Evolutionary conservation across 2,113 vertebrate species (phyloP), one percentile per base, ranked within the genome.

Genomic region (Plecturocebus donacophilus): DNA sequence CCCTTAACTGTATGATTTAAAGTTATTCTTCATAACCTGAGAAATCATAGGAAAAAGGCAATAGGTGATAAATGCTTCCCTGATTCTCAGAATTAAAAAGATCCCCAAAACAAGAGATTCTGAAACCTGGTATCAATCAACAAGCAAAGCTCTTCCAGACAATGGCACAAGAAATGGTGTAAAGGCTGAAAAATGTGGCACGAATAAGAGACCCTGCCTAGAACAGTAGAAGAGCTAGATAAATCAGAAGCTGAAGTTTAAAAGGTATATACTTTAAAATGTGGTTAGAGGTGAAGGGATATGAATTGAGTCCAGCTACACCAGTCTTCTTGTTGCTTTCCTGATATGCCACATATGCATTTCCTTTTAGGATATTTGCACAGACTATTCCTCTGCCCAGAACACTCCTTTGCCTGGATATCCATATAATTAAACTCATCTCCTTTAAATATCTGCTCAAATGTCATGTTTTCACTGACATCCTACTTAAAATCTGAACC

Each of bases 401-500:
- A 82, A 90, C 13, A 85, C 11, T 70, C 64, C 70, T 54, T 52
- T 84, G 47, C 49, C 45, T 64, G 90, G 12, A 85, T 45, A 77
- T 4, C 19, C 9, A n/a, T 20, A n/a, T 2, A 35, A 27, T 27
- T 90, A 70, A 75, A 89, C 58, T 71, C n/a, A 92, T 73, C 52
- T 52, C 79, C 56, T 88, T 91, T 40, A 94, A 85, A 68, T 82
- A 81, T 71, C 38, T 73, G 49, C 8, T 77, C 61, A 93, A 75
- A 58, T 81, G 25, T 91, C 54, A 87, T 40, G 23, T 70, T 82
- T 20, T 96, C 58, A 73, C 21, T 64, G 40, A 71, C 35, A 45
- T 47, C 19, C 85, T 89, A 68, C 81, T 91, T 87, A 90, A 95
- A 96, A 77, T 93, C 23, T 82, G 66, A 96, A 95, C 38, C 9